Conservation (phyloP, 2,888 invertebrate genomes). For the Eulithis prunata region DNA sequence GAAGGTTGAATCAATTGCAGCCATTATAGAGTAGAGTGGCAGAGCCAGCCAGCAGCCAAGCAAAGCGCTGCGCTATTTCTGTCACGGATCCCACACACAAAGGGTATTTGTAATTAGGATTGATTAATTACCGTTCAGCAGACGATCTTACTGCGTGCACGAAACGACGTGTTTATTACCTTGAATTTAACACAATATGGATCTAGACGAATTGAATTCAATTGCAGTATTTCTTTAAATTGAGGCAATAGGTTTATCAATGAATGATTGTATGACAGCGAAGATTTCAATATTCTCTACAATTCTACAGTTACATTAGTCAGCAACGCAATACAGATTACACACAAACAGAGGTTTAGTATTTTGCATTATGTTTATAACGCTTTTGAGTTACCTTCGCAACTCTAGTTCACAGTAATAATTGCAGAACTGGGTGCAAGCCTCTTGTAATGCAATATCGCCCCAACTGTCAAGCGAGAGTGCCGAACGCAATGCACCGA, state of each 20-base stretch:
- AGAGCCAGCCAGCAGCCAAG: constrained; percentile 14
- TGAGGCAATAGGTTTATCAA: neutral
- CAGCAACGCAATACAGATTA: no score
- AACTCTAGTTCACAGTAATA: neutral
- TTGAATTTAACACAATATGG: no score
- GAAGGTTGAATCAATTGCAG: constrained; percentile 41
- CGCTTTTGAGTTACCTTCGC: neutral
- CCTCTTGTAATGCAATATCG: constrained; percentile 8
- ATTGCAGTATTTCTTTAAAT: neutral
- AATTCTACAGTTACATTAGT: no score
- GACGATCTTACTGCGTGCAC: neutral
- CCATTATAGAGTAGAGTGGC: constrained; percentile 33
- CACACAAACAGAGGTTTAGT: neutral
- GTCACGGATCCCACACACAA: constrained; percentile 30
- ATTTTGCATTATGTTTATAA: neutral
- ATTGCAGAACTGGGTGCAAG: constrained; percentile 11
- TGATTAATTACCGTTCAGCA: constrained; percentile 28
- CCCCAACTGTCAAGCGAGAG: constrained; percentile 34
- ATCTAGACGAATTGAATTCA: no score
- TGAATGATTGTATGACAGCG: no score
- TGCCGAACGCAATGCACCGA: constrained; percentile 57
- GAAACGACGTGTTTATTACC: neutral
- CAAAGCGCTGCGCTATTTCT: constrained; percentile 27
- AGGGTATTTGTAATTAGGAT: constrained; percentile 24
- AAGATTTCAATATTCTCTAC: no score